Base-by-base conservation (phyloP, 2,888 invertebrate genomes). In the Vesta saturnalis region DNA sequence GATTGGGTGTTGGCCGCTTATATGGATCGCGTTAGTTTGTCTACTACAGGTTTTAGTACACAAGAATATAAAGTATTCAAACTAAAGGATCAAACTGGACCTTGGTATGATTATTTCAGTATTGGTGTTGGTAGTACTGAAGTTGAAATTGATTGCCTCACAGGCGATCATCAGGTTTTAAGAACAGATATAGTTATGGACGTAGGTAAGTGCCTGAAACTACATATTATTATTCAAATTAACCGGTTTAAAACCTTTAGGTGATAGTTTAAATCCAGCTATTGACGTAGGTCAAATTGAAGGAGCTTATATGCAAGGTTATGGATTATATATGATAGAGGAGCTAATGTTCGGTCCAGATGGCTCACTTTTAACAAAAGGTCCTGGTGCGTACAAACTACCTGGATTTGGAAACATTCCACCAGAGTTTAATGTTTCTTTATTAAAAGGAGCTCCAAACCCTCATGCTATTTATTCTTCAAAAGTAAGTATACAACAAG, bases 271-370 rank as follows among this genome's bases (percentile, higher is more conserved):
- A 61, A 98, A 98, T 84, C 98, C 98, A 2, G 97, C 97, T 0
- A 95, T 98, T 72, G 98, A 98, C 78, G 94, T 98, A 76, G 98
- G 98, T 0, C 98, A 98, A 86, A 92, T 98, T 14, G 98, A 98
- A 85, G 98, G 98, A 1, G 98, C 89, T 0, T 98, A 97, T 78
- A 88, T 95, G 80, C 97, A 97, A 87, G 98, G 98, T 0, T 95
- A 96, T 78, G 98, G 97, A 0, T 83, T 98, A 63, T 96, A 94
- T 78, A 94, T 94, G 0, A 85, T 97, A 78, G 98, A 98, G 84
- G 96, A 97, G 82, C 85, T 95, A 75, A 89, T 94, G 69, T 94
- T 94, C 80, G 94, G 96, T 0, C 93, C 96, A 0, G 89, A 89
- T 56, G 97, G 97, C 6, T 89, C 88, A 4, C 82, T 95, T 46